A percentile compares a stretch with the other conserved stretches of the same genome.
These are phyloP conservation scores for Myotis planiceps DNA, from an alignment of 2,797 vertebrate genomes.

Conservation along the genomic window DNA sequence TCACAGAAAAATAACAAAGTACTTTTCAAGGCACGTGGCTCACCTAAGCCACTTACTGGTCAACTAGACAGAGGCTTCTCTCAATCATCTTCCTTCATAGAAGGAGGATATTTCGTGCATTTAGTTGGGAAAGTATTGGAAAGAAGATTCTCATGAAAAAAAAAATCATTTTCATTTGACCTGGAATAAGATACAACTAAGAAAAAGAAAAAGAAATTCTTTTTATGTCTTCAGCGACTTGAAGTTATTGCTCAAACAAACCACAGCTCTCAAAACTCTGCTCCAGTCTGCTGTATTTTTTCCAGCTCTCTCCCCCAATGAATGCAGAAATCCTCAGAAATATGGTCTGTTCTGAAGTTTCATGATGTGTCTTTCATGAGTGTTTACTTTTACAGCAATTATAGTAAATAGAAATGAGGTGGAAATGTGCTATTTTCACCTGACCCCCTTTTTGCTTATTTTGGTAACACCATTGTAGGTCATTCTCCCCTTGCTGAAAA, in stretches of 20 bases:
- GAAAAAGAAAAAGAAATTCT: constrained; percentile 41
- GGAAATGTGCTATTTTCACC: constrained; percentile 51
- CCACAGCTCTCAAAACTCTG: constrained; percentile 71
- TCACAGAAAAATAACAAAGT: constrained; percentile 5
- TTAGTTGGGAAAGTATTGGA: background rate
- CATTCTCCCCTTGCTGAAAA: constrained; percentile 58
- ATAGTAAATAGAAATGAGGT: constrained; percentile 67
- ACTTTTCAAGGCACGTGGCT: background rate
- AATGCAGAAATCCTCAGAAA: constrained; percentile 63
- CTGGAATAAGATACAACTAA: constrained; percentile 1
- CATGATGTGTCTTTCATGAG: constrained; percentile 67
- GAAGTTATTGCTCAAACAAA: constrained; percentile 54
- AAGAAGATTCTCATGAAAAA: background rate
- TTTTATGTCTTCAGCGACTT: background rate
- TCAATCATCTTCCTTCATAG: background rate
- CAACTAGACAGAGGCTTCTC: background rate
- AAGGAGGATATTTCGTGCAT: background rate
- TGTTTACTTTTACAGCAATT: constrained; percentile 79
- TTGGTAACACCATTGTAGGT: constrained; percentile 58
- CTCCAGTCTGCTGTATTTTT: constrained; percentile 35
- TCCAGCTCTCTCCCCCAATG: constrained; percentile 70
- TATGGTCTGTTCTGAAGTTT: background rate
- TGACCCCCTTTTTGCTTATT: constrained; percentile 42
- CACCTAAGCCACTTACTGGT: background rate
- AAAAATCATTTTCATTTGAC: constrained; percentile 11